These are phyloP conservation scores for Zoanthus sansibaricus DNA, from an alignment of 92 coral and sea anemone species.

Conservation along the genomic window DNA sequence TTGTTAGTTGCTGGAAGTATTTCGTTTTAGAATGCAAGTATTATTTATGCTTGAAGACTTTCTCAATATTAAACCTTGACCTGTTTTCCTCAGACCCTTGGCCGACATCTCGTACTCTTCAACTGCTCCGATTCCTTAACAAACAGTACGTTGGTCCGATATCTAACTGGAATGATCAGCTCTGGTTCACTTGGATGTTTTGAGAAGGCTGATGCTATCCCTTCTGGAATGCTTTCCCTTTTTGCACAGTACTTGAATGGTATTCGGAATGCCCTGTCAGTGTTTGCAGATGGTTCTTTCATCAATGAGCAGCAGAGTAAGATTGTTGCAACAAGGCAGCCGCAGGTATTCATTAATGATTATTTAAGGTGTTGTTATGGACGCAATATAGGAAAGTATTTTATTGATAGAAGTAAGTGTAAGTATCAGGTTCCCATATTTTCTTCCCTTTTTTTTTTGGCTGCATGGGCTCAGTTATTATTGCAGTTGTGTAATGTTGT, in stretches of 20 bases:
- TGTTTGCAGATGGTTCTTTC: constrained; percentile 75
- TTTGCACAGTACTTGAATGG: constrained; percentile 83
- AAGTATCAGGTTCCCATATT: too few species aligned
- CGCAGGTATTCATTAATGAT: constrained; percentile 15
- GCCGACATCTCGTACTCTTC: constrained; percentile 84
- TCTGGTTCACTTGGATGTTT: constrained; percentile 96
- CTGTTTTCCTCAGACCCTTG: constrained; percentile 73
- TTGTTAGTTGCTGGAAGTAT: too few species aligned
- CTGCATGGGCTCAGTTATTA: too few species aligned
- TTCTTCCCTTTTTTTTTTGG: too few species aligned
- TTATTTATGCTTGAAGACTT: too few species aligned
- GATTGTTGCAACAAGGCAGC: constrained; percentile 14
- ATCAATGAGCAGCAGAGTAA: constrained; percentile 54
- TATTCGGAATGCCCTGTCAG: constrained; percentile 69
- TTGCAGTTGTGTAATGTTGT: too few species aligned
- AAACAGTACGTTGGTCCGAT: constrained; percentile 70
- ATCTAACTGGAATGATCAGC: constrained; percentile 79
- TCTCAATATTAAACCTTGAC: neutral
- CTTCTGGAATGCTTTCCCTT: constrained; percentile 72
- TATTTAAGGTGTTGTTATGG: too few species aligned
- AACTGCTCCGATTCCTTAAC: constrained; percentile 82
- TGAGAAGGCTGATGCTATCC: constrained; percentile 79
- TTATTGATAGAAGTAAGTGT: too few species aligned
- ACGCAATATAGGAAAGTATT: too few species aligned
- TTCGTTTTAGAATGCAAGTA: too few species aligned